Conservation (phyloP, 2,888 invertebrate species). For the Troides aeacus region DNA sequence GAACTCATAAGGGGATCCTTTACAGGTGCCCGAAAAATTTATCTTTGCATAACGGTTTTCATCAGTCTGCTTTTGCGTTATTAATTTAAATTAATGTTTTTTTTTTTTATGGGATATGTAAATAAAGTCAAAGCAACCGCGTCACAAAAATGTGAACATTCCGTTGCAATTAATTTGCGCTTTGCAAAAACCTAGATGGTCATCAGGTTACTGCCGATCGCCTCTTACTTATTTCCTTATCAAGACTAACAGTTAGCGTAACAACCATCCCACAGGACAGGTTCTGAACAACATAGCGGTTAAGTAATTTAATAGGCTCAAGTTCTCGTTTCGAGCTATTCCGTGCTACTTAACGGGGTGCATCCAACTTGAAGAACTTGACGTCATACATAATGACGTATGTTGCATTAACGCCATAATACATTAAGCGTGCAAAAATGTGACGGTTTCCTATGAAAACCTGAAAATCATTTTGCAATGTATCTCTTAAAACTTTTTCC, state of each 20-base stretch:
- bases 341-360: constrained; percentile 18
- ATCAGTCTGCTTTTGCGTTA: too few relatives aligned
- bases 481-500: not conserved
- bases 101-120: too few relatives aligned
- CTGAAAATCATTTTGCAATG: not conserved
- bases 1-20: too few relatives aligned
- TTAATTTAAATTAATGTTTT: too few relatives aligned
- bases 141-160: too few relatives aligned
- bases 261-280: constrained; percentile 38
- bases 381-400: constrained; percentile 19
- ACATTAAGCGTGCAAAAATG: too few relatives aligned
- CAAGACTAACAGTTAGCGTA: constrained; percentile 34
- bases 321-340: constrained; percentile 36
- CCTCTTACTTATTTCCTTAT: constrained; percentile 34
- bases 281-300: constrained; percentile 46
- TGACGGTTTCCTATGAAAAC: not conserved
- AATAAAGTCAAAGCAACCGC: too few relatives aligned
- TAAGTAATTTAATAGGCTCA: constrained; percentile 49
- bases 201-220: constrained; percentile 22
- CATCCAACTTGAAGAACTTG: constrained; percentile 10
- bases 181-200: not conserved
- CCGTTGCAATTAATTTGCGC: constrained; percentile 31
- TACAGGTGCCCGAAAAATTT: too few relatives aligned
- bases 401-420: too few relatives aligned
- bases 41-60: too few relatives aligned